Conservation (phyloP, 2,888 invertebrate species). For the Choreutis nemorana region DNA sequence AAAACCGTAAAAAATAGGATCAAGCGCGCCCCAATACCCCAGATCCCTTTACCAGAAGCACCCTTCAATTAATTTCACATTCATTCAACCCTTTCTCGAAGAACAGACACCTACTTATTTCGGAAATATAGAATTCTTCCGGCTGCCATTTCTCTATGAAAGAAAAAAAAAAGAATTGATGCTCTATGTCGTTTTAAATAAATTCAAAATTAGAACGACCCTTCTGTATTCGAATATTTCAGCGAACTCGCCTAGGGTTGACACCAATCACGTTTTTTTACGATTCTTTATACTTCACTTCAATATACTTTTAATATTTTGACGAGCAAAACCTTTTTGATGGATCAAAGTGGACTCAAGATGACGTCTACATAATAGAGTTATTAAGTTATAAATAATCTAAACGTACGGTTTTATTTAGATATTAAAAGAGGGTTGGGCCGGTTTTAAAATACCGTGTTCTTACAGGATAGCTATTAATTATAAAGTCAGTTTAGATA, state of each 20-base stretch:
- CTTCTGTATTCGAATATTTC: conserved; percentile 34
- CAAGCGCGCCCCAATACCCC: conserved; percentile 28
- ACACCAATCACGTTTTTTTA: conserved; percentile 32
- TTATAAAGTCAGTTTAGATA: too few species aligned
- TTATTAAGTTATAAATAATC: conserved; percentile 11
- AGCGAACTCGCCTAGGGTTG: conserved; percentile 35
- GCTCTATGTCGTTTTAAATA: too few species aligned
- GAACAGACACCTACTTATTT: conserved; percentile 39
- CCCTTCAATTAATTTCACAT: conserved; percentile 59
- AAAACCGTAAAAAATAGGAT: conserved; percentile 29
- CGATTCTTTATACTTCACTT: too few species aligned
- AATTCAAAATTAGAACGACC: too few species aligned
- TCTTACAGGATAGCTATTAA: too few species aligned
- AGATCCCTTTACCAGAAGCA: conserved; percentile 30
- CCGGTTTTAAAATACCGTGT: too few species aligned
- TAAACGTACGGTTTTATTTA: too few species aligned
- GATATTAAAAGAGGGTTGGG: too few species aligned
- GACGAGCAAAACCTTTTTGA: conserved; percentile 29
- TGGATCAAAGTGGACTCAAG: conserved; percentile 12
- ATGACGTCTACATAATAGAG: conserved; percentile 10
- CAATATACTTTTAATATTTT: conserved; percentile 46
- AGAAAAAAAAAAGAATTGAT: background rate
- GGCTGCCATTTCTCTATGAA: conserved; percentile 17
- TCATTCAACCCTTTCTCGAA: conserved; percentile 40
- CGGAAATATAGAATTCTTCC: conserved; percentile 39